Base-by-base conservation (phyloP, 2,888 invertebrate genomes). In the Gnatocerus cornutus region DNA sequence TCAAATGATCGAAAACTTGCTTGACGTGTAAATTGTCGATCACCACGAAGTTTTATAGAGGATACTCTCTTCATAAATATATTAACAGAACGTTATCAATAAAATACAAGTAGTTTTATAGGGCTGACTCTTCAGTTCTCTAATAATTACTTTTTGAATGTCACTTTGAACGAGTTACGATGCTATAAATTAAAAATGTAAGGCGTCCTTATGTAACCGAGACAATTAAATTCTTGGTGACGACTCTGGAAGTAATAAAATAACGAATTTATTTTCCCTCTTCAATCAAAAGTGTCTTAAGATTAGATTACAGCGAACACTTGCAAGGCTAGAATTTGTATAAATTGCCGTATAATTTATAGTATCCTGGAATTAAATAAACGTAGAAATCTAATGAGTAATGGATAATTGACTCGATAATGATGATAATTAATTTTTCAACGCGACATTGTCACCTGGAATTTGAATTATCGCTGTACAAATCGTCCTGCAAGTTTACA, bases 61-160 rank as follows among this genome's bases (percentile, higher is more conserved):
- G 52, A 52, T 52, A 52, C 30, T 33, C 52, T 52, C 52, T 52
- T 52, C 33, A 52, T 52, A 52, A 52, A 52, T 52, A 52, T 13
- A 30, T 52, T 52, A 52, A 52, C 52, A 27, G 50, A n/a, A n/a
- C n/a, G n/a, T 21, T 52, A 33, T 52, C 33, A 33, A 52, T 52
- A 52, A 52, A 52, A 52, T 33, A 52, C 52, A 33, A 29, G 30
- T 14, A 30, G 5, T 52, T 33, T 52, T 30, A 30, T 8, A 33
- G 29, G 10, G 14, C n/a, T 52, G 52, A 30, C 30, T 4, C 12
- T 52, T 30, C 52, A 14, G 10, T 16, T 29, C n/a, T n/a, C n/a
- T n/a, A n/a, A 52, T 52, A 13, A 21, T 52, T 30, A 12, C 6
- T 6, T 13, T 6, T 12, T 30, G 30, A 52, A 52, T 30, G 33